A percentile compares a stretch with the other conserved stretches of the same genome.
phyloP scores from a whole-genome alignment of 1,140 invertebrate species.

The Plectus sambesii region DNA sequence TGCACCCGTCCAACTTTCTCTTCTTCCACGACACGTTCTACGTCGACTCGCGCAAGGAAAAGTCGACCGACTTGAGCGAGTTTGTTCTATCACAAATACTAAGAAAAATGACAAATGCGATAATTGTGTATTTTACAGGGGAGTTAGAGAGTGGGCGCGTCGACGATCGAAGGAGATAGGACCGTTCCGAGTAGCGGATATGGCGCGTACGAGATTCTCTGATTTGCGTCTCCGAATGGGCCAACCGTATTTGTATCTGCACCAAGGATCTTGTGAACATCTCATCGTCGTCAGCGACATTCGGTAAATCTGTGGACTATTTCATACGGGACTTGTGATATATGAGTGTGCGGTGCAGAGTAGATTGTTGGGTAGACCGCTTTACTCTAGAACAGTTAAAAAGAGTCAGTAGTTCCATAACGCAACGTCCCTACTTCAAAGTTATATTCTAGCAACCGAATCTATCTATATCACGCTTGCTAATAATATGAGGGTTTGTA shows the following conservation, averaged over 20 bases:
- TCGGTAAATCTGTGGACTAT: too few species aligned
- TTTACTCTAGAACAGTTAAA: too few species aligned
- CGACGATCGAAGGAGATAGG: slow-evolving; percentile 47
- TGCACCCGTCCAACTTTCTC: slow-evolving; percentile 62
- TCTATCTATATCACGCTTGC: too few species aligned
- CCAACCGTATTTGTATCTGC: slow-evolving; percentile 67
- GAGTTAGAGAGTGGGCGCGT: slow-evolving; percentile 58
- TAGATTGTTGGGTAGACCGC: too few species aligned
- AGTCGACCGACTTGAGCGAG: slow-evolving; percentile 57
- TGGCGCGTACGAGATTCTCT: slow-evolving; percentile 57
- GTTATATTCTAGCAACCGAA: too few species aligned
- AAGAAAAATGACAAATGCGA: neutral
- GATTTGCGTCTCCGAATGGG: slow-evolving; percentile 59
- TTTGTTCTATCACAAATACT: slow-evolving; percentile 21
- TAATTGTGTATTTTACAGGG: slow-evolving; percentile 38
- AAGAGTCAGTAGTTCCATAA: too few species aligned
- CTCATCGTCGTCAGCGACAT: slow-evolving; percentile 64
- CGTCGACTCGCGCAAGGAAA: slow-evolving; percentile 56
- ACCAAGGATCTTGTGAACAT: slow-evolving; percentile 80
- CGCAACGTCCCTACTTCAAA: too few species aligned
- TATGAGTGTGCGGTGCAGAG: too few species aligned
- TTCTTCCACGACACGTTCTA: slow-evolving; percentile 68
- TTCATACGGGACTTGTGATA: too few species aligned
- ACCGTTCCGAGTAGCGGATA: slow-evolving; percentile 52
- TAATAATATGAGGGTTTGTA: too few species aligned